phyloP scores from a whole-genome alignment of 2,113 vertebrate genomes.

The Ramphastos sulfuratus region DNA sequence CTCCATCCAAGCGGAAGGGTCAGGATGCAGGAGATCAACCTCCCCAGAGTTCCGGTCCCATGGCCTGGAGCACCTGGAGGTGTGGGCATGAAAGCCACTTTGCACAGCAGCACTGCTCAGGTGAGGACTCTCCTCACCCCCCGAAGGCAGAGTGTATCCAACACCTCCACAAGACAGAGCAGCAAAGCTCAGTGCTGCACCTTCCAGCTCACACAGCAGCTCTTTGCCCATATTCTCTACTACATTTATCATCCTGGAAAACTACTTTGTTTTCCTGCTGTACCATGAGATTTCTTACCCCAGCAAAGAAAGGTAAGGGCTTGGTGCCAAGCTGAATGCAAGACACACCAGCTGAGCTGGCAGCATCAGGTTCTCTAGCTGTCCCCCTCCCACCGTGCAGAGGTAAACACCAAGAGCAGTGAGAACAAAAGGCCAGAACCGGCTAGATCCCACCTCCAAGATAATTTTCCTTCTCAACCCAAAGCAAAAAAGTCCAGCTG shows the following conservation, averaged over 20 bases:
- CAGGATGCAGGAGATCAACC: background rate
- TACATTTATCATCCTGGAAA: background rate
- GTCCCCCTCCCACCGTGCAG: background rate
- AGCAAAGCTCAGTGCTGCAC: rapidly evolving
- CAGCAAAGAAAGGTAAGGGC: background rate
- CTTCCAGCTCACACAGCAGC: background rate
- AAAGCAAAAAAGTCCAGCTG: background rate
- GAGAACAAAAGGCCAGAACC: background rate
- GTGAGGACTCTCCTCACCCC: background rate
- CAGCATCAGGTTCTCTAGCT: background rate
- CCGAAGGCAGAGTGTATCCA: background rate
- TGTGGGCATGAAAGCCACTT: rapidly evolving
- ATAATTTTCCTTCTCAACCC: background rate
- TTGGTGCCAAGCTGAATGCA: background rate
- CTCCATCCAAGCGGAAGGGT: background rate
- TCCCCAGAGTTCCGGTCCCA: background rate
- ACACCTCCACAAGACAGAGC: rapidly evolving
- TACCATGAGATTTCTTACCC: background rate
- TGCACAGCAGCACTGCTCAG: background rate
- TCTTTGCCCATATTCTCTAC: background rate
- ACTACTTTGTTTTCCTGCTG: background rate
- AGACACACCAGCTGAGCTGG: rapidly evolving
- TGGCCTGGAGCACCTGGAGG: rapidly evolving
- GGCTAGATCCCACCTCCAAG: background rate
- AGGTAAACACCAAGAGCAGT: background rate